phyloP scores from a whole-genome alignment of 2,888 invertebrate species.

The Glyphotaelius pellucidus region DNA sequence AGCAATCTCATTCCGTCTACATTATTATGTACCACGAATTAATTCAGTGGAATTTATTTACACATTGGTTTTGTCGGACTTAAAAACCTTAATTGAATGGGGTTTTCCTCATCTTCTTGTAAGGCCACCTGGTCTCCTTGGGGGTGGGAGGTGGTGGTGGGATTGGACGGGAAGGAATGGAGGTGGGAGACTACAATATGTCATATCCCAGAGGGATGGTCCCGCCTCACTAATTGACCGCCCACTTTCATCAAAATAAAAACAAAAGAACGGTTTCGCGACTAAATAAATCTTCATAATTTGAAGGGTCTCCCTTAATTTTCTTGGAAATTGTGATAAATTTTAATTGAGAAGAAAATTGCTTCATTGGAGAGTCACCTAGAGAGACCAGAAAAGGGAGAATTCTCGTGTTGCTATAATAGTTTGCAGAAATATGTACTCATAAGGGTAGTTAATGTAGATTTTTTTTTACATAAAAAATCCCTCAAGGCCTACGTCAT shows the following conservation, averaged over 20 bases:
- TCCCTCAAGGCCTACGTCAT: no score
- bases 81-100: constrained; percentile 58
- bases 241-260: constrained; percentile 34
- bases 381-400: neutral
- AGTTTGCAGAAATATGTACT: no score
- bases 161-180: neutral
- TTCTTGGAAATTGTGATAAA: neutral
- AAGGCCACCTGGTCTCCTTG: constrained; percentile 52
- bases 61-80: constrained; percentile 54
- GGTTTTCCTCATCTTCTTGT: constrained; percentile 51
- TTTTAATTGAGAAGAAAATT: neutral
- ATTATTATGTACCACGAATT: constrained; percentile 46
- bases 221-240: constrained; percentile 42
- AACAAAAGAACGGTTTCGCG: constrained; percentile 9
- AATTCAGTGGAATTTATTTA: constrained; percentile 53
- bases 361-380: neutral
- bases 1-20: constrained; percentile 8
- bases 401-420: neutral
- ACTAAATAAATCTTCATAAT: constrained; percentile 31
- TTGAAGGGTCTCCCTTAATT: neutral
- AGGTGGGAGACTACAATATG: constrained; percentile 29
- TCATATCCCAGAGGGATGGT: constrained; percentile 19
- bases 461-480: no score
- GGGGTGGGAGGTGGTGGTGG: neutral
- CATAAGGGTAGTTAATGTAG: no score